These are phyloP conservation scores for Platygyra sinensis DNA, from an alignment of 64 coral and sea anemone genomes.

Conservation along the genomic window DNA sequence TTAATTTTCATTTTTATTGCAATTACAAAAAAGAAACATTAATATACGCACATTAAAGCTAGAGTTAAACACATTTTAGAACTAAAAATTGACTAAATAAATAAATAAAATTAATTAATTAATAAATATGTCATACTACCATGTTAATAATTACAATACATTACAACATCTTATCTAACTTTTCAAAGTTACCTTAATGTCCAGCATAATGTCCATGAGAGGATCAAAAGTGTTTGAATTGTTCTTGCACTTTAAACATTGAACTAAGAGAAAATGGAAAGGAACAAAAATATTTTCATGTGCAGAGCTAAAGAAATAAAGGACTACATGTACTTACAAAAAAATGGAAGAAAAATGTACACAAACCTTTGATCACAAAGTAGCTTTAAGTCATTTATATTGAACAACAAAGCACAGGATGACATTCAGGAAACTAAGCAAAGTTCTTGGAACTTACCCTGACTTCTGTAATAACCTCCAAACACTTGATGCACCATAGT, in stretches of 20 bases:
- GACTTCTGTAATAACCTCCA: constrained; percentile 97
- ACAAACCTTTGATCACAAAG: not conserved
- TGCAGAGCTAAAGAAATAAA: not conserved
- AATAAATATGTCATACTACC: too few species aligned
- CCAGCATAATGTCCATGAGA: constrained; percentile 95
- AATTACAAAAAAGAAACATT: too few species aligned
- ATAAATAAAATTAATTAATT: too few species aligned
- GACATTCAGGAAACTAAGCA: too few species aligned
- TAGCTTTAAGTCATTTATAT: not conserved
- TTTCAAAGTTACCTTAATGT: constrained; percentile 83
- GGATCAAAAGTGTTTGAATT: constrained; percentile 98
- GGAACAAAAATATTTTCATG: not conserved
- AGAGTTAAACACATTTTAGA: too few species aligned
- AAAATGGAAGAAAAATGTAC: not conserved
- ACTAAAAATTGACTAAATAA: too few species aligned
- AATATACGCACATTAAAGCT: too few species aligned
- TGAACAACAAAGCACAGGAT: too few species aligned
- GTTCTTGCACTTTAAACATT: constrained; percentile 86
- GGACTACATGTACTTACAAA: too few species aligned
- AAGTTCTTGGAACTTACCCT: constrained; percentile 46
- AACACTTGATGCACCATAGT: constrained; percentile 93
- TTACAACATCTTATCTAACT: too few species aligned
- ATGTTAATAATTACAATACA: too few species aligned
- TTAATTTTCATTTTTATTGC: too few species aligned
- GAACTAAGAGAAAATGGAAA: constrained; percentile 58